phyloP scores from a whole-genome alignment of 2,888 invertebrate genomes.

The Cerastoderma edule region DNA sequence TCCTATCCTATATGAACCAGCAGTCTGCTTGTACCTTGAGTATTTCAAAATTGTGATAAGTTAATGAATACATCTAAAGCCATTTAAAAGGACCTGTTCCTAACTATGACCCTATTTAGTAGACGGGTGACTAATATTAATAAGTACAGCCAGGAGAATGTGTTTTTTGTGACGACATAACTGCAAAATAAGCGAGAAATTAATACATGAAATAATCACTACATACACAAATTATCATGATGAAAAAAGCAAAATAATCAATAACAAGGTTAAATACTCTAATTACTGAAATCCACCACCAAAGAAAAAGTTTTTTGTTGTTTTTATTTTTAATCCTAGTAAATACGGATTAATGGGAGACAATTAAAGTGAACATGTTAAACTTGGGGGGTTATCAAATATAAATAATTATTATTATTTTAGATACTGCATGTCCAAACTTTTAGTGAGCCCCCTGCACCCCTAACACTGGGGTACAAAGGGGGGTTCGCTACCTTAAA shows the following conservation, averaged over 20 bases:
- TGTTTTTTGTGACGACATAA: slow-evolving; percentile 29
- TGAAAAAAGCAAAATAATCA: slow-evolving; percentile 26
- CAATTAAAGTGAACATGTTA: slow-evolving; percentile 52
- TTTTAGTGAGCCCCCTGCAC: slow-evolving; percentile 58
- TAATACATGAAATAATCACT: slow-evolving; percentile 42
- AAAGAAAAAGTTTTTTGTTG: slow-evolving; percentile 32
- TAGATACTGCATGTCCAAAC: slow-evolving; percentile 61
- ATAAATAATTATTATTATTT: slow-evolving; percentile 47
- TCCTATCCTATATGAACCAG: too few species aligned
- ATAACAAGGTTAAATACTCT: slow-evolving; percentile 50
- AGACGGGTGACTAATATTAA: background rate
- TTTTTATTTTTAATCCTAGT: slow-evolving; percentile 43
- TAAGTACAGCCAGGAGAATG: slow-evolving; percentile 36
- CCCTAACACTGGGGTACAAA: slow-evolving; percentile 31
- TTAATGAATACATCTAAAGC: background rate
- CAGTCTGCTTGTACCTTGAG: too few species aligned
- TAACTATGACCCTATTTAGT: background rate
- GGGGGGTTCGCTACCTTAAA: slow-evolving; percentile 57
- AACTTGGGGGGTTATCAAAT: slow-evolving; percentile 54
- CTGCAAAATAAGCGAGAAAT: slow-evolving; percentile 62
- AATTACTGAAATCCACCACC: slow-evolving; percentile 58
- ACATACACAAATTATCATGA: slow-evolving; percentile 49
- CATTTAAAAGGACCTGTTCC: slow-evolving; percentile 2
- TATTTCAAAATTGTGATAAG: too few species aligned
- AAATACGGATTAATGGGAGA: slow-evolving; percentile 51